Evolutionary conservation across 2,113 vertebrate genomes (phyloP), one percentile per base, ranked within the genome.

Genomic region (Catharus minimus): DNA sequence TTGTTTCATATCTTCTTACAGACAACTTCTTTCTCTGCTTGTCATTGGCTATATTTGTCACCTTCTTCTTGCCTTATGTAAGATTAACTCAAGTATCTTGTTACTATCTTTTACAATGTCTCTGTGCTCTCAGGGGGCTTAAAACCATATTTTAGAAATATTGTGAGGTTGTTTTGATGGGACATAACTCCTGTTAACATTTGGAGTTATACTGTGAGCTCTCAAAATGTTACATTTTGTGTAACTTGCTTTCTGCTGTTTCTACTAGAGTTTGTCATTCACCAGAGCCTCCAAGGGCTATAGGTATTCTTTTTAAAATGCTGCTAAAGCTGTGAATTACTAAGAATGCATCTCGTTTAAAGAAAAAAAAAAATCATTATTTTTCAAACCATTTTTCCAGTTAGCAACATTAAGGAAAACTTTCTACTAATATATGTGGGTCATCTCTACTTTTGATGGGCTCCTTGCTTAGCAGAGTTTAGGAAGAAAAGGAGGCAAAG

Each of bases 1-100:
- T 23, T 82, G 18, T 72, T 93, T 86, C 72, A 0, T 76, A 90
- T 96, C 86, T 84, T 39, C 94, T 95, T 76, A 75, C 73, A 26
- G 55, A 44, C 47, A 85, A 43, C 61, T 94, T 92, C 43, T 94
- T 93, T 85, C 82, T 96, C 74, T 92, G 68, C 67, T 78, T 68
- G 71, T 96, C 88, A 92, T 30, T 84, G 41, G 76, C 69, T 85
- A 83, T 89, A 94, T 96, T 41, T 81, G 71, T 94, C 84, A 68
- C 89, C 73, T 86, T 78, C 95, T 86, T 57, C 64, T 95, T 86
- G 81, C 36, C 88, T 87, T 90, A 87, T 19, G 46, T 95, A 91
- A 95, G 53, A 55, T 83, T 81, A 92, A 77, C 60, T 72, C 55
- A 15, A 36, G 47, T 90, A 80, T 88, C 92, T 78, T 88, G 50